Evolutionary conservation across 1,140 invertebrate genomes (phyloP).

Genomic region (Nylanderia fulva): DNA sequence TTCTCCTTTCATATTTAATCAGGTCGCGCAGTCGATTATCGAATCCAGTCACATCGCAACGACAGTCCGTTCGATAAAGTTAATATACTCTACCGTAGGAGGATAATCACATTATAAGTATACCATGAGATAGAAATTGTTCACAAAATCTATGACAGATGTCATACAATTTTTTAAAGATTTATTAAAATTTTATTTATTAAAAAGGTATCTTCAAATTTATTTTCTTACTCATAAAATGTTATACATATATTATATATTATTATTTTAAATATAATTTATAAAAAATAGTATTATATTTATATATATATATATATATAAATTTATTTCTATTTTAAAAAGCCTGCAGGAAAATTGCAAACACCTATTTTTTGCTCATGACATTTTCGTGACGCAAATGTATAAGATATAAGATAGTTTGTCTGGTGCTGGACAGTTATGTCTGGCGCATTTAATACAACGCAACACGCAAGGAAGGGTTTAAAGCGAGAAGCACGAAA

Average conservation of each 20-base stretch:
- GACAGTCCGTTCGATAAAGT: conserved; percentile 23
- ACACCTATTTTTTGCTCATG: neutral
- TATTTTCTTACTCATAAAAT: no score
- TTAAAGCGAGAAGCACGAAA: conserved; percentile 7
- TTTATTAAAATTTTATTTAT: neutral
- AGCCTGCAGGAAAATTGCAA: neutral
- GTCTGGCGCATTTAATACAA: neutral
- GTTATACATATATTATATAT: neutral
- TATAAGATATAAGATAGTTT: conserved; percentile 21
- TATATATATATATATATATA: no score
- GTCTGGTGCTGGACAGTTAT: neutral
- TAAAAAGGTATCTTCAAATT: neutral
- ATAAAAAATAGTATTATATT: no score
- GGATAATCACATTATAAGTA: neutral
- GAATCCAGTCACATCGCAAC: conserved; percentile 46
- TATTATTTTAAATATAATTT: no score
- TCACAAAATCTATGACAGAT: neutral
- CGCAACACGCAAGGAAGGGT: conserved; percentile 6
- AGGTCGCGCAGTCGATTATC: conserved; percentile 39
- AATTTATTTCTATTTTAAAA: conserved; percentile 8
- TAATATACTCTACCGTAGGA: neutral
- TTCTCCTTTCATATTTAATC: conserved; percentile 68
- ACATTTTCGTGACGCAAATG: neutral
- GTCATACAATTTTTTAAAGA: neutral
- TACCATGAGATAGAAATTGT: neutral